phyloP scores from a whole-genome alignment of 2,113 vertebrate genomes.

The Hyla sarda region DNA sequence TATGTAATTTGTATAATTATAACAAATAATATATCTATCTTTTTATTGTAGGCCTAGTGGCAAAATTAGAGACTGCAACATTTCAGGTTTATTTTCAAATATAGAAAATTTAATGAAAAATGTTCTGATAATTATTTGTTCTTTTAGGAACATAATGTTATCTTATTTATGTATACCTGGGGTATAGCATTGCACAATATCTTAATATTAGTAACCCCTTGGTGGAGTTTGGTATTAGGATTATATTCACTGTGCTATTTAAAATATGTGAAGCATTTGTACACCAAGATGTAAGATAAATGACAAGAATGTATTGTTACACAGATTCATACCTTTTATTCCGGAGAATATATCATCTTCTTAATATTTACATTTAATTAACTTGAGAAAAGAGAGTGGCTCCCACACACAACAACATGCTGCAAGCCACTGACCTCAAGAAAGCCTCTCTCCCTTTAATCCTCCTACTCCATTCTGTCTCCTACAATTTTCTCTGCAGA shows the following conservation, averaged over 20 bases:
- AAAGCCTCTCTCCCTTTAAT: conserved; percentile 2
- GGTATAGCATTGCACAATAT: not conserved
- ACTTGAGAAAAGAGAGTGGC: not conserved
- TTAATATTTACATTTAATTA: too few relatives aligned
- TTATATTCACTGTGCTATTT: not conserved
- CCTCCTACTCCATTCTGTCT: conserved; percentile 3
- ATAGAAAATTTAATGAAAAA: too few relatives aligned
- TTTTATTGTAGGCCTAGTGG: too few relatives aligned
- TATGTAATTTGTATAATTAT: too few relatives aligned
- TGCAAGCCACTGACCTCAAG: conserved; percentile 13
- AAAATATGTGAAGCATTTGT: not conserved
- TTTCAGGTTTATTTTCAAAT: too few relatives aligned
- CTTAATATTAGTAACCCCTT: not conserved
- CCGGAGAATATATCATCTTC: too few relatives aligned
- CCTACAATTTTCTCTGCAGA: not conserved
- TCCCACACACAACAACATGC: conserved; percentile 3
- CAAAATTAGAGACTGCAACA: too few relatives aligned
- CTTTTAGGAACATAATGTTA: not conserved
- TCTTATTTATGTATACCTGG: not conserved
- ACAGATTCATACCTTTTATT: too few relatives aligned
- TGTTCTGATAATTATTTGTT: too few relatives aligned
- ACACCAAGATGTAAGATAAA: not conserved
- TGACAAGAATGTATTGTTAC: not conserved
- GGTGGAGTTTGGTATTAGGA: not conserved
- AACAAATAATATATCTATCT: too few relatives aligned